These are phyloP conservation scores for Crepidodera aurea DNA, from an alignment of 2,888 invertebrate species.

Conservation along the genomic window DNA sequence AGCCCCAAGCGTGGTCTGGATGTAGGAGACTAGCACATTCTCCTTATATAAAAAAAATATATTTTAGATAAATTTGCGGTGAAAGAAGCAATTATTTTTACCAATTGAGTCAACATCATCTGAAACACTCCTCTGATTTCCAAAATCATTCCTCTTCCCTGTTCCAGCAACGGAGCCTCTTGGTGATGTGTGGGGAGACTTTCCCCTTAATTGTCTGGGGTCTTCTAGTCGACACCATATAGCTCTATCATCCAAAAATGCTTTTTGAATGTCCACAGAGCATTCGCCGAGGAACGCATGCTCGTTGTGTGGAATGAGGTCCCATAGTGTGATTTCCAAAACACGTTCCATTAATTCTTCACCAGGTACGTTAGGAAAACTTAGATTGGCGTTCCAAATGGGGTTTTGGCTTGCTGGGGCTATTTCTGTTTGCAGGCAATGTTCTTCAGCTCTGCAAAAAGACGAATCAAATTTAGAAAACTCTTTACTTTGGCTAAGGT, in stretches of 20 bases:
- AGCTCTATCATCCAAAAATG: constrained; percentile 86
- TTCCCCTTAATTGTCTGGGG: constrained; percentile 74
- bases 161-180: constrained; percentile 76
- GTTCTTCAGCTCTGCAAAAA: constrained; percentile 73
- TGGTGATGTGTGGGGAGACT: constrained; percentile 81
- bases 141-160: constrained; percentile 74
- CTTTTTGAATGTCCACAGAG: constrained; percentile 81
- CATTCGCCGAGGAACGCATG: constrained; percentile 84
- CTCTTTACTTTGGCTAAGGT: not conserved
- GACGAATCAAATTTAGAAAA: not conserved
- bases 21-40: constrained; percentile 80
- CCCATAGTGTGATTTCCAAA: constrained; percentile 89
- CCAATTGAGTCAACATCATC: constrained; percentile 76
- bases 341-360: constrained; percentile 82
- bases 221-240: constrained; percentile 91
- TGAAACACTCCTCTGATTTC: constrained; percentile 78
- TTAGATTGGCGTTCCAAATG: constrained; percentile 91
- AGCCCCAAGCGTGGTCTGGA: constrained; percentile 85
- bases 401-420: constrained; percentile 88
- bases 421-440: constrained; percentile 82
- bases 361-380: constrained; percentile 80
- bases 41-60: constrained; percentile 54
- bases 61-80: not conserved
- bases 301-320: constrained; percentile 82
- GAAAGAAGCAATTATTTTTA: constrained; percentile 1